A percentile compares a stretch with the other conserved stretches of the same genome.
Evolutionary conservation across 2,888 invertebrate species (phyloP).

Genomic region (Tiliacea aurago): DNA sequence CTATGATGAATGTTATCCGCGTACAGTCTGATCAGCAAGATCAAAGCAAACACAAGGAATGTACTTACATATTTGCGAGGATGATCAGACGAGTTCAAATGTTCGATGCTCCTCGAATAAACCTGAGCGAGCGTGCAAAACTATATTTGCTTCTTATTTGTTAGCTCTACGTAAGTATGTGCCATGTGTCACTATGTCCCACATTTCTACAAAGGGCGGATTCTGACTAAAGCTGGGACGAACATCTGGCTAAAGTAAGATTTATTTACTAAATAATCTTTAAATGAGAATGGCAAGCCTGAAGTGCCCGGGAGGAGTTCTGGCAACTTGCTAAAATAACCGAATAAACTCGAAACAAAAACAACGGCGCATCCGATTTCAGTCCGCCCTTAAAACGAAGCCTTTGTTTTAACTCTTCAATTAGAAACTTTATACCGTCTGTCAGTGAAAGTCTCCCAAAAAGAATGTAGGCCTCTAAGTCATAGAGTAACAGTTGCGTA

Average conservation of each 20-base stretch:
- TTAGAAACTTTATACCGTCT: slow-evolving; percentile 56
- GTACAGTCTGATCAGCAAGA: slow-evolving; percentile 34
- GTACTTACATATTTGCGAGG: slow-evolving; percentile 21
- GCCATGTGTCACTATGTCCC: neutral
- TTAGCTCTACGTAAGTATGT: slow-evolving; percentile 4
- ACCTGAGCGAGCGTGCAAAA: slow-evolving; percentile 5
- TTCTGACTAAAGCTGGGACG: slow-evolving; percentile 3
- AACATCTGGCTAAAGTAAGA: slow-evolving; percentile 22
- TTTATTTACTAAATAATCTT: slow-evolving; percentile 18
- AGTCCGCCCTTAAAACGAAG: slow-evolving; percentile 31
- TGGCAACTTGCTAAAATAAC: slow-evolving; percentile 31
- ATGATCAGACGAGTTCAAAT: slow-evolving; percentile 21
- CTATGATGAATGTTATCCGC: slow-evolving; percentile 23
- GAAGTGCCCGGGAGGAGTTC: slow-evolving; percentile 10
- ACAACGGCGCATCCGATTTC: slow-evolving; percentile 31
- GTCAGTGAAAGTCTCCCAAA: slow-evolving; percentile 61
- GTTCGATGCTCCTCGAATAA: slow-evolving; percentile 16
- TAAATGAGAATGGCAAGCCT: slow-evolving; percentile 4
- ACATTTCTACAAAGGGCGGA: slow-evolving; percentile 6
- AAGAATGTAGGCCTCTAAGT: slow-evolving; percentile 55
- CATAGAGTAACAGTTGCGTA: slow-evolving; percentile 59
- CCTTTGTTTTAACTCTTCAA: slow-evolving; percentile 39
- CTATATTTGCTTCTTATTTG: slow-evolving; percentile 23
- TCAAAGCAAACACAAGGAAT: slow-evolving; percentile 38
- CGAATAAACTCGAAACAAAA: slow-evolving; percentile 38